Evolutionary conservation across 2,113 vertebrate genomes (phyloP), one percentile per base, ranked within the genome.

Genomic region (Nicator chloris): DNA sequence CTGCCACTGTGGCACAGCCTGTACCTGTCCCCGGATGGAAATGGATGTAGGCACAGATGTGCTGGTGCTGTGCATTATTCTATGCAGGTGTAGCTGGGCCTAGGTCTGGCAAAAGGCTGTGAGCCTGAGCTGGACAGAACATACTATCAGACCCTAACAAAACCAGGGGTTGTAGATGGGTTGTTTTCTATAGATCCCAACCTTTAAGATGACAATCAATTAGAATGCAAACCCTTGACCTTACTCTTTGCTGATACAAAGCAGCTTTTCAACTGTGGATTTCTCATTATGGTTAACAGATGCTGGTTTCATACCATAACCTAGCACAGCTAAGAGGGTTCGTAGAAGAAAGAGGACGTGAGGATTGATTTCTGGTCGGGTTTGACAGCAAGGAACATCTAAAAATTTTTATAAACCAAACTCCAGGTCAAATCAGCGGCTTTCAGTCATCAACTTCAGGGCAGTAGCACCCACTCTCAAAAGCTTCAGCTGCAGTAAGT

Each of bases 11-110:
- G 0, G 37, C 39, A 63, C 8, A 4, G 79, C 24, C 64, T 64
- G 21, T 5, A 11, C 27, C 4, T 1, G 1, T 14, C 54, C 33
- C 42, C n/a, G 4, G 24, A 44, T 0, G 66, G 17, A 63, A 50
- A 50, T 4, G 20, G 49, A 44, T 35, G 17, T 9, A 47, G 5
- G 39, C 30, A 85, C 35, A 26, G 8, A 23, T 2, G 3, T 9
- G 21, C 12, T 78, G 60, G 33, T 15, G 50, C 60, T 51, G 21
- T 47, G 40, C 45, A 5, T 37, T 50, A 76, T 13, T 60, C 40
- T 31, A 72, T 4, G 4, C 31, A 22, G 8, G 7, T 7, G 10
- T 30, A 56, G 33, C 45, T 44, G 11, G 16, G 45, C 23, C 40
- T 40, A 7, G 4, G 8, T 69, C 45, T 70, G 50, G 15, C 66